Conservation (phyloP, 1,140 invertebrate genomes). For the Formica exsecta region DNA sequence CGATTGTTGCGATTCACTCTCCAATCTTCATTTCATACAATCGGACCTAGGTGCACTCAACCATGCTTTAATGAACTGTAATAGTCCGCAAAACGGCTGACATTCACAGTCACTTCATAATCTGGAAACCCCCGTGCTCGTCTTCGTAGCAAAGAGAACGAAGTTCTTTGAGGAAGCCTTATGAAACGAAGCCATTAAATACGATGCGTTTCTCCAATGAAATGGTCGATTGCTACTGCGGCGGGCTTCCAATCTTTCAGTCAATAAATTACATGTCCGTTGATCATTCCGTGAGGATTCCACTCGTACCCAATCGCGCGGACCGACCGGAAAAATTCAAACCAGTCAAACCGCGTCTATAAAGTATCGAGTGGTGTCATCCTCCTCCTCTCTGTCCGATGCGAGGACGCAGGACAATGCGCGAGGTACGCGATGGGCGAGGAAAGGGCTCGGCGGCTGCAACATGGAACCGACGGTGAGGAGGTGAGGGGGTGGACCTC, state of each 20-base stretch:
- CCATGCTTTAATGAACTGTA: constrained; percentile 30
- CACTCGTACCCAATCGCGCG: constrained; percentile 26
- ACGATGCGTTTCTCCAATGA: constrained; percentile 26
- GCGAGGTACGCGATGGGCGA: constrained; percentile 24
- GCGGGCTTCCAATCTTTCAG: constrained; percentile 46
- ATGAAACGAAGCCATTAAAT: constrained; percentile 27
- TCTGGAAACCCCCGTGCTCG: background rate
- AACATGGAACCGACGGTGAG: constrained; percentile 43
- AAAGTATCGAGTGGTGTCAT: constrained; percentile 69
- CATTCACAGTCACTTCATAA: constrained; percentile 39
- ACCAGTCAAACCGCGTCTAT: constrained; percentile 61
- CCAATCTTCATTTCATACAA: constrained; percentile 6
- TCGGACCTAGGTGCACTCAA: constrained; percentile 21
- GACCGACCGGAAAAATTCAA: constrained; percentile 61
- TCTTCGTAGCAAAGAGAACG: constrained; percentile 5
- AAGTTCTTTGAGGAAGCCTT: constrained; percentile 50
- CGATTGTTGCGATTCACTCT: constrained; percentile 34
- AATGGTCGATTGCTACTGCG: constrained; percentile 37
- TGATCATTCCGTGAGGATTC: constrained; percentile 65
- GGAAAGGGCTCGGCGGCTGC: constrained; percentile 20
- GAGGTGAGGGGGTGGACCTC: constrained; percentile 65
- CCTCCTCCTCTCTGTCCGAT: constrained; percentile 5
- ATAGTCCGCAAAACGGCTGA: constrained; percentile 33
- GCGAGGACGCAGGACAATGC: constrained; percentile 8
- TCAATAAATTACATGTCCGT: constrained; percentile 64